phyloP scores from a whole-genome alignment of 2,797 vertebrate species.

The Malacoraja senta region DNA sequence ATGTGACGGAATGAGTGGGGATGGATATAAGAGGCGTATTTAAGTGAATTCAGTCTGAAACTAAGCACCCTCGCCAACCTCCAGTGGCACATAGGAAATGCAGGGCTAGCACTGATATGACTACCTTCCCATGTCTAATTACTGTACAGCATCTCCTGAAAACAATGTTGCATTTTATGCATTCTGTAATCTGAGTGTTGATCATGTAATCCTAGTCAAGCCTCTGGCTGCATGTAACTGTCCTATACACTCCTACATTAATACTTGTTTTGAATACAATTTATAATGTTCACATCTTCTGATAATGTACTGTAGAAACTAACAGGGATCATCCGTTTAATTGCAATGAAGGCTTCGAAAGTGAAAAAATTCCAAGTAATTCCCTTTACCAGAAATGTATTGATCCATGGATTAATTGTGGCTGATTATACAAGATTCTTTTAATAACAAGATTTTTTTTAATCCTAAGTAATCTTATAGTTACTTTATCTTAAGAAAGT shows the following conservation, averaged over 20 bases:
- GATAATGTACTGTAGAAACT: background rate
- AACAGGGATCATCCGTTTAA: background rate
- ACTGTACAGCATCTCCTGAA: background rate
- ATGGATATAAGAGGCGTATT: too few relatives aligned
- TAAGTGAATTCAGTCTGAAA: too few relatives aligned
- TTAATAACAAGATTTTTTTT: background rate
- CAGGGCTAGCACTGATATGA: background rate
- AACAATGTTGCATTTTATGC: background rate
- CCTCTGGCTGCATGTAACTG: background rate
- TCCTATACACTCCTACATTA: background rate
- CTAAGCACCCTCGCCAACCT: background rate
- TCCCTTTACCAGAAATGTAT: background rate
- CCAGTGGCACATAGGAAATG: background rate
- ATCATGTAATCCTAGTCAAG: background rate
- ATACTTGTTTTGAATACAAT: background rate
- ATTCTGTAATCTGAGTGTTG: background rate
- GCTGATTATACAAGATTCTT: background rate
- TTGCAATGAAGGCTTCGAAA: background rate
- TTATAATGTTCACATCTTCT: background rate
- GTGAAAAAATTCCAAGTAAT: background rate
- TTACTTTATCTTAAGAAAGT: background rate
- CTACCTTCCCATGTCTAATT: background rate
- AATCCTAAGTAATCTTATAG: background rate
- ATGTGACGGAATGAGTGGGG: background rate
- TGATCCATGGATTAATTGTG: background rate